phyloP scores from a whole-genome alignment of 2,797 vertebrate species.

The Arctocebus calabarensis region DNA sequence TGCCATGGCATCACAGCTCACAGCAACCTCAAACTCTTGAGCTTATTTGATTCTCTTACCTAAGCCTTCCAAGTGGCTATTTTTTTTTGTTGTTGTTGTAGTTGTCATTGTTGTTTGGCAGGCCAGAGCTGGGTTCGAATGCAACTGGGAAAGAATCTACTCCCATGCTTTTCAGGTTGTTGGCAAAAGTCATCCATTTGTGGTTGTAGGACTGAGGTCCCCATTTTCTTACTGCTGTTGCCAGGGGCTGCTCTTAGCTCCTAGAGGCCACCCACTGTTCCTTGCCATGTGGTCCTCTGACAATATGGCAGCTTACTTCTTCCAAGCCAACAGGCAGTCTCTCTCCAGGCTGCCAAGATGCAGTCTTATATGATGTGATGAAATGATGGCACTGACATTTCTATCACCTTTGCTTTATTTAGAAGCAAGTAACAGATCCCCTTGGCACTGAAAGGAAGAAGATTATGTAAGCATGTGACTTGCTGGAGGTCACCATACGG shows the following conservation, averaged over 20 bases:
- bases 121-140: not conserved
- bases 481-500: not conserved
- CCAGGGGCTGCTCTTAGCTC: not conserved
- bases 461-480: not conserved
- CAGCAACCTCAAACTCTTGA: too few species aligned
- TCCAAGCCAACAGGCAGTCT: not conserved
- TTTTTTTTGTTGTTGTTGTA: too few species aligned
- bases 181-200: not conserved
- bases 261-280: not conserved
- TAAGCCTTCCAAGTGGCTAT: too few species aligned
- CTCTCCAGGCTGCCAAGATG: not conserved
- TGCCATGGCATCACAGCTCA: too few species aligned
- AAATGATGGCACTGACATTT: not conserved
- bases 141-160: not conserved
- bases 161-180: not conserved
- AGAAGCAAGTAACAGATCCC: conserved; percentile 9
- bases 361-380: not conserved
- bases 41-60: too few species aligned
- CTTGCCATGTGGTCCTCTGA: not conserved
- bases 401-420: not conserved
- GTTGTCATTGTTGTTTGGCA: too few species aligned
- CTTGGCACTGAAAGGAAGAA: not conserved
- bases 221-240: not conserved
- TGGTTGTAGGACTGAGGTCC: not conserved
- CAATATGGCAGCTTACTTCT: not conserved